A percentile compares a stretch with the other conserved stretches of the same genome.
Conservation (phyloP, 2,113 vertebrate species). For the Cyprinus carpio region DNA sequence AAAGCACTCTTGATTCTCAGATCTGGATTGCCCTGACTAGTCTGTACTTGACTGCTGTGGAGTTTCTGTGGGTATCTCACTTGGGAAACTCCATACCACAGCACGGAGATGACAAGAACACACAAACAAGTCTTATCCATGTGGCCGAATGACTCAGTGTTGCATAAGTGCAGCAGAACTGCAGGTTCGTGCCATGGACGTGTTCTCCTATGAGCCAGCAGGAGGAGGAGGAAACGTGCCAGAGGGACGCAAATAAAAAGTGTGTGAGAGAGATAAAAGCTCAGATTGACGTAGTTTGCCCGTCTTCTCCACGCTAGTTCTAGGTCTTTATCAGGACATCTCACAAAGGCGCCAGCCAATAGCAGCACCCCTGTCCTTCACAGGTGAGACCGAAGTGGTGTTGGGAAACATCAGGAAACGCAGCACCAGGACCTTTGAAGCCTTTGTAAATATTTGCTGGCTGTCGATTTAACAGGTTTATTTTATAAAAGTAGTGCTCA, state of each 20-base stretch:
- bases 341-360: conserved; percentile 49
- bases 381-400: conserved; percentile 30
- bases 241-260: conserved; percentile 12
- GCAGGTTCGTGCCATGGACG: not conserved
- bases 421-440: conserved; percentile 57
- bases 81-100: conserved; percentile 33
- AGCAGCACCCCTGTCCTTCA: conserved; percentile 41
- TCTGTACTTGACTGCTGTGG: conserved; percentile 18
- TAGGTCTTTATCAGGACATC: conserved; percentile 64
- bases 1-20: not conserved
- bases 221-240: conserved; percentile 20
- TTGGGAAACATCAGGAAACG: conserved; percentile 51
- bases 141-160: conserved; percentile 14
- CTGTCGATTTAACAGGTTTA: conserved; percentile 61
- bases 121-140: conserved; percentile 27
- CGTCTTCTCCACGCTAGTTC: conserved; percentile 49
- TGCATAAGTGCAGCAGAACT: not conserved
- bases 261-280: not conserved
- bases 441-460: conserved; percentile 66
- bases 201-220: conserved; percentile 4
- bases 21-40: conserved; percentile 28
- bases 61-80: not conserved
- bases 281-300: conserved; percentile 23
- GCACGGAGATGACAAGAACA: conserved; percentile 14
- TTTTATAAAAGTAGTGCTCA: conserved; percentile 45